A percentile compares a stretch with the other conserved stretches of the same genome.
Evolutionary conservation across 2,797 vertebrate genomes (phyloP).

Genomic region (Acridotheres tristis): DNA sequence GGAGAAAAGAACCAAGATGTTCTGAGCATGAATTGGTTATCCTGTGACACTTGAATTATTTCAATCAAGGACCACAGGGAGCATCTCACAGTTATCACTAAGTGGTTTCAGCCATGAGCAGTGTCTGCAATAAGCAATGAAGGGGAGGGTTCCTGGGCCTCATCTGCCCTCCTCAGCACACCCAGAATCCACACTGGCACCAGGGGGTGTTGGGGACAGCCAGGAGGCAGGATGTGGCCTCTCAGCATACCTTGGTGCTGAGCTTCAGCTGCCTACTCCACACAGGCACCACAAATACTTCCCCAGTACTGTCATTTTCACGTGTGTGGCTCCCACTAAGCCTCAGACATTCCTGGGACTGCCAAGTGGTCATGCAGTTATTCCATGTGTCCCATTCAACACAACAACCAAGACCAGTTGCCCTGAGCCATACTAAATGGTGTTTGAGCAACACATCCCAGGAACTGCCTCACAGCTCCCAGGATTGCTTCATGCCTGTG

Average conservation of each 20-base stretch:
- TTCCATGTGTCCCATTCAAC: neutral
- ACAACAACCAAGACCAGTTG: neutral
- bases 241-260: no score
- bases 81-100: neutral
- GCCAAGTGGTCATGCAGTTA: neutral
- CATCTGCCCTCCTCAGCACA: neutral
- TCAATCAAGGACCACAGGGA: neutral
- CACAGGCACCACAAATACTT: neutral
- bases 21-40: neutral
- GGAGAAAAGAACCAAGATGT: neutral
- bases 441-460: neutral
- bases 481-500: neutral
- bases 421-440: neutral
- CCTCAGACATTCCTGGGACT: neutral
- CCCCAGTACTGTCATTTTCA: neutral
- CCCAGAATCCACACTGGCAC: neutral
- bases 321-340: fast-evolving
- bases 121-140: neutral
- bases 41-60: neutral
- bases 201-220: neutral
- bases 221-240: neutral
- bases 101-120: neutral
- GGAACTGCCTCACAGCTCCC: neutral
- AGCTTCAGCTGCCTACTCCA: neutral
- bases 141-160: neutral